phyloP scores from a whole-genome alignment of 2,113 vertebrate species.

The Origma solitaria region DNA sequence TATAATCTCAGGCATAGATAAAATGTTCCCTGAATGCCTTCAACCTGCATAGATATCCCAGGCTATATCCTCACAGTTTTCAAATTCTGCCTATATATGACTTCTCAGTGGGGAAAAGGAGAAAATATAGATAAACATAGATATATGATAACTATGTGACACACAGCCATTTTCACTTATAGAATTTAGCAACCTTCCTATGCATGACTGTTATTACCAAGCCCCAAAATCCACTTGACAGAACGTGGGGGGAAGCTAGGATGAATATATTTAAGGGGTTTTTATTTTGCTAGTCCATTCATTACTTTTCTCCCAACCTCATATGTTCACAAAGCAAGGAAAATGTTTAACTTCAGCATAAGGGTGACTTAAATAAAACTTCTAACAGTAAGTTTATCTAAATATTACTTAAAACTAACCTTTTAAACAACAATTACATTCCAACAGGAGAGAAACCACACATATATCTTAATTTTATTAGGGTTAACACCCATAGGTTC shows the following conservation, averaged over 20 bases:
- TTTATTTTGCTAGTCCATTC: neutral
- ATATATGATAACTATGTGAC: neutral
- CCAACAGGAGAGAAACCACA: neutral
- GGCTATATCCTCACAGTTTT: neutral
- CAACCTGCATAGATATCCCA: neutral
- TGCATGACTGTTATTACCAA: neutral
- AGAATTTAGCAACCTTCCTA: neutral
- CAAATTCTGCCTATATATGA: neutral
- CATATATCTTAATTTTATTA: neutral
- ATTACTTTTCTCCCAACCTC: neutral
- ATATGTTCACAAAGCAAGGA: neutral
- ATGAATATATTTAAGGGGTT: neutral
- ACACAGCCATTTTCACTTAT: neutral
- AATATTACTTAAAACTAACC: neutral
- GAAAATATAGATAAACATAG: neutral
- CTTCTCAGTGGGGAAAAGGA: neutral
- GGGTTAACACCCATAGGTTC: neutral
- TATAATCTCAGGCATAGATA: neutral
- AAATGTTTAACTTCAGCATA: neutral
- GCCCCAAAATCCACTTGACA: neutral
- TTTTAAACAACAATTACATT: neutral
- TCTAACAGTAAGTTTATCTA: neutral
- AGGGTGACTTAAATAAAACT: neutral
- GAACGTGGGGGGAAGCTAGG: neutral
- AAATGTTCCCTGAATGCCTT: neutral